These are phyloP conservation scores for Linnaemya tessellans DNA, from an alignment of 2,888 invertebrate genomes.

Conservation along the genomic window DNA sequence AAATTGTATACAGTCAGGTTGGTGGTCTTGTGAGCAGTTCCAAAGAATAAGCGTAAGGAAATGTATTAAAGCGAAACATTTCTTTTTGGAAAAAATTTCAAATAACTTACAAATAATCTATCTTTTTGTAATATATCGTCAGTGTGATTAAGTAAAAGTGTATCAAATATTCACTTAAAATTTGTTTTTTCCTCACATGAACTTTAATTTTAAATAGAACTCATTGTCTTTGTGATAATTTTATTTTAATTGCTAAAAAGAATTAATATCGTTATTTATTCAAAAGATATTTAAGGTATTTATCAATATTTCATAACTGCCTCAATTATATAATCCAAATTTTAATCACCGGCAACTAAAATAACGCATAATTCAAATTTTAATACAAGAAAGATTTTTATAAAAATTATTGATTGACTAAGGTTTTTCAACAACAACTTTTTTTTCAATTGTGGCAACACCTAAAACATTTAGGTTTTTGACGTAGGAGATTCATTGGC, in stretches of 20 bases:
- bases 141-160: neutral
- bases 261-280: neutral
- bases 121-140: too few relatives aligned
- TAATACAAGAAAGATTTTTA: constrained; percentile 14
- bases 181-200: neutral
- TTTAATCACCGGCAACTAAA: constrained; percentile 43
- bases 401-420: too few relatives aligned
- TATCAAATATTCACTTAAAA: neutral
- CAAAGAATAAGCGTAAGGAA: too few relatives aligned
- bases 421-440: too few relatives aligned
- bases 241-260: neutral
- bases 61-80: too few relatives aligned
- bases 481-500: too few relatives aligned
- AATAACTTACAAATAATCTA: too few relatives aligned
- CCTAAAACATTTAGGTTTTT: too few relatives aligned
- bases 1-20: neutral
- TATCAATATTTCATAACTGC: constrained; percentile 24
- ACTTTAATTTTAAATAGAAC: too few relatives aligned
- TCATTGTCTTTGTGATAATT: neutral
- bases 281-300: neutral
- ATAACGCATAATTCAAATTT: constrained; percentile 22
- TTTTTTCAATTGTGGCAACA: too few relatives aligned
- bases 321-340: constrained; percentile 23
- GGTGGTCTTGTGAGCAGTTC: too few relatives aligned
- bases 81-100: too few relatives aligned